Conservation (phyloP, 2,113 vertebrate species). For the Acrocephalus kingi region DNA sequence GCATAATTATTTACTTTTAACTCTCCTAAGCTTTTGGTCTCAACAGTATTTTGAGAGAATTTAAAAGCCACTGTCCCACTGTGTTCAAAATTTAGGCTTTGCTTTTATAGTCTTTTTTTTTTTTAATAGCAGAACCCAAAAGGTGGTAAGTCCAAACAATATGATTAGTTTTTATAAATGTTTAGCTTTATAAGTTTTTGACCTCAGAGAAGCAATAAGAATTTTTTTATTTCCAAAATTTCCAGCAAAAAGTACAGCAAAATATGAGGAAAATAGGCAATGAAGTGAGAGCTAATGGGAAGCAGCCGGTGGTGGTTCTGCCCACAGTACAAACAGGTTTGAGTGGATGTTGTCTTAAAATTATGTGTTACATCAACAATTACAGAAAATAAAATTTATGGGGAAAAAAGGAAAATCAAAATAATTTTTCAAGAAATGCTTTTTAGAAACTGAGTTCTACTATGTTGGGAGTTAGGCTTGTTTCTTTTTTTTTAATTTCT, state of each 20-base stretch:
- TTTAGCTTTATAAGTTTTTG: neutral
- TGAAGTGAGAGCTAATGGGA: neutral
- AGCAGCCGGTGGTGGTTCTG: neutral
- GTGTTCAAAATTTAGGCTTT: neutral
- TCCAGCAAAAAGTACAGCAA: neutral
- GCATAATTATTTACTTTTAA: neutral
- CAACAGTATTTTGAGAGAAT: neutral
- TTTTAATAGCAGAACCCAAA: neutral
- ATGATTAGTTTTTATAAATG: neutral
- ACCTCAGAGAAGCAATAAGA: neutral
- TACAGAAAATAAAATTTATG: neutral
- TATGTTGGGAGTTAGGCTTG: no score
- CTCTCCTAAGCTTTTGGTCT: neutral
- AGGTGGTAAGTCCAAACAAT: neutral
- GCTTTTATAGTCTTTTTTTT: accelerated
- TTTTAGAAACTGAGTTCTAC: neutral
- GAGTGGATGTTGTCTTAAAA: neutral
- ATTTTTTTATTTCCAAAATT: neutral
- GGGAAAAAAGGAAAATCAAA: neutral
- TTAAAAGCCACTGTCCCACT: neutral
- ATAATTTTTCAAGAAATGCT: neutral
- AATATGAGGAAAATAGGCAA: neutral
- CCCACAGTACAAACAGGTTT: accelerated
- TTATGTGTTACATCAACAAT: neutral
- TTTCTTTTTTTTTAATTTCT: no score